phyloP scores from a whole-genome alignment of 2,888 invertebrate species.

The Oxycera nigricornis region DNA sequence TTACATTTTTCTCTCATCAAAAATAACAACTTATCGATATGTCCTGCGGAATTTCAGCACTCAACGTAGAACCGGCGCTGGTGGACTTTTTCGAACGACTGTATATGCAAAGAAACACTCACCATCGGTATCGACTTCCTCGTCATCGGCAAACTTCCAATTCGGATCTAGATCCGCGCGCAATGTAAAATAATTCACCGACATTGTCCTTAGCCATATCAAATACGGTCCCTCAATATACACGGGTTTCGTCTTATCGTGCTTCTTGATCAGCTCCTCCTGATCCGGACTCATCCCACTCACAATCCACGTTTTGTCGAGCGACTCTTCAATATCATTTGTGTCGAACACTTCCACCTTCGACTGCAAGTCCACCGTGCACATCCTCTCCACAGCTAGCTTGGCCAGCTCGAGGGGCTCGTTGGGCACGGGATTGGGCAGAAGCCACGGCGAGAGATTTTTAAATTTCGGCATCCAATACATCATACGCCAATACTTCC shows the following conservation, averaged over 20 bases:
- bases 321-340: conserved; percentile 75
- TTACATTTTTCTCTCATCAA: no score
- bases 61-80: neutral
- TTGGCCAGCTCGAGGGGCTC: conserved; percentile 80
- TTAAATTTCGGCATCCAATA: conserved; percentile 96
- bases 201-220: conserved; percentile 77
- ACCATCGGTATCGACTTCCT: conserved; percentile 75
- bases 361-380: conserved; percentile 78
- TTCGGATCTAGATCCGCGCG: conserved; percentile 71
- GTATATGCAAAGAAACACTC: conserved; percentile 43
- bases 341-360: conserved; percentile 72
- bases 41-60: no score
- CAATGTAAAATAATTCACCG: conserved; percentile 84
- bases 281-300: conserved; percentile 85
- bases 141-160: conserved; percentile 59
- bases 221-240: conserved; percentile 86
- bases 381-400: conserved; percentile 83
- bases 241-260: conserved; percentile 69
- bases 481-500: conserved; percentile 83
- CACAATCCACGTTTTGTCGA: conserved; percentile 92
- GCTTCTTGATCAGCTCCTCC: conserved; percentile 71
- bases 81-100: neutral
- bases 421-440: conserved; percentile 79
- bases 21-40: no score
- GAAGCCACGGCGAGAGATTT: conserved; percentile 84